Evolutionary conservation across 53 echinoderm and acorn worm genomes (phyloP).

Genomic region (Apostichopus leukothele): DNA sequence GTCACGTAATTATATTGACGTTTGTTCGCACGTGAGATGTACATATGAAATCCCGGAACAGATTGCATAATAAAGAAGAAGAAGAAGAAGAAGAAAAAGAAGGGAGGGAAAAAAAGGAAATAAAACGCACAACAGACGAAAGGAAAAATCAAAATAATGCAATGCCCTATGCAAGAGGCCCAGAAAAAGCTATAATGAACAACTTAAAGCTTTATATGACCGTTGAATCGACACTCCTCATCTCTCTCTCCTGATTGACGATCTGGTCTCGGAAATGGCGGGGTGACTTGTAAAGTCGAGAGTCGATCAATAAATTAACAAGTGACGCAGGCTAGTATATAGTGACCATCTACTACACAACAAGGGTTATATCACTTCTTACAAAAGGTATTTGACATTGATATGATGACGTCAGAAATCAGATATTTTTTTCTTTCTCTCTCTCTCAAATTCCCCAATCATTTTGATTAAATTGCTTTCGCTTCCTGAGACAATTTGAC

Average conservation of each 20-base stretch:
- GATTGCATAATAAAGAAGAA: not conserved
- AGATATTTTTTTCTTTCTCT: not conserved
- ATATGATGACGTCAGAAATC: constrained; percentile 36
- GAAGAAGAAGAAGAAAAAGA: not conserved
- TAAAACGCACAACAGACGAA: no score
- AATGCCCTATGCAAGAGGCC: no score
- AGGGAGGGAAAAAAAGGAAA: no score
- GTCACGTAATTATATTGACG: no score
- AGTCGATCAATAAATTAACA: not conserved
- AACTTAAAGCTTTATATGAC: no score
- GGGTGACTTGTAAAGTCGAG: not conserved
- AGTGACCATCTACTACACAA: not conserved
- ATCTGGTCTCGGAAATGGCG: not conserved
- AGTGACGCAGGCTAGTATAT: not conserved
- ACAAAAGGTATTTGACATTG: constrained; percentile 6
- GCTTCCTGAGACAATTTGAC: not conserved
- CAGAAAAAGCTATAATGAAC: no score
- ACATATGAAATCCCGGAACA: not conserved
- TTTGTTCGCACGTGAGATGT: not conserved
- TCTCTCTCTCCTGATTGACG: no score
- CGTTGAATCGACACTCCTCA: no score
- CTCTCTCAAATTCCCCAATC: constrained; percentile 1
- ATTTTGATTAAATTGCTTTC: constrained; percentile 36
- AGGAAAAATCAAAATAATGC: no score
- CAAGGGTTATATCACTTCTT: not conserved